Evolutionary conservation across 2,888 invertebrate genomes (phyloP).

Genomic region (Halictus quadricinctus): DNA sequence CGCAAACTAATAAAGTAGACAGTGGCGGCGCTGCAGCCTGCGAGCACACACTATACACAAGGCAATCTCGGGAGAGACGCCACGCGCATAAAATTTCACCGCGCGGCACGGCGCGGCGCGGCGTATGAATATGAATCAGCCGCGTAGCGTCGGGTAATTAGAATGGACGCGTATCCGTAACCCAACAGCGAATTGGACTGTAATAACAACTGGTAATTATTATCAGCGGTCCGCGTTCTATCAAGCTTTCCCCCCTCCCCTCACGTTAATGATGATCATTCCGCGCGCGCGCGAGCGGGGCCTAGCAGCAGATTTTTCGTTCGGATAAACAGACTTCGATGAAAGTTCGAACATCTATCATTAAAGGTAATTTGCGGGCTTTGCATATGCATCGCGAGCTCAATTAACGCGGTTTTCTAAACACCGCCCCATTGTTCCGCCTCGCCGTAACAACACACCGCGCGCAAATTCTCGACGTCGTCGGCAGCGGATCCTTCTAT

Average conservation of each 20-base stretch:
- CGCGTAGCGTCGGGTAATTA: constrained; percentile 55
- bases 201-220: constrained; percentile 69
- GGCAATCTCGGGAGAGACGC: constrained; percentile 22
- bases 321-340: constrained; percentile 52
- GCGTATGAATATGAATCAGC: constrained; percentile 64
- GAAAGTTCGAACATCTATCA: constrained; percentile 49
- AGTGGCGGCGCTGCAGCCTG: constrained; percentile 17
- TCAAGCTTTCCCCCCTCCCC: neutral
- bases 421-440: constrained; percentile 4
- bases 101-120: constrained; percentile 8
- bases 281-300: neutral
- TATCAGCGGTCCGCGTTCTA: constrained; percentile 56
- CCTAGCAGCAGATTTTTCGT: constrained; percentile 31
- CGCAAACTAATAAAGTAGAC: constrained; percentile 59
- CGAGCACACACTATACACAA: neutral
- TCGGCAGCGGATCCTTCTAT: neutral
- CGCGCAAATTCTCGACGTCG: neutral
- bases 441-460: neutral
- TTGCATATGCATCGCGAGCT: constrained; percentile 37
- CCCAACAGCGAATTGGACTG: constrained; percentile 70
- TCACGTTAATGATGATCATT: constrained; percentile 27
- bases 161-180: constrained; percentile 66
- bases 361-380: constrained; percentile 37
- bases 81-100: constrained; percentile 60
- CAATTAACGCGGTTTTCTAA: constrained; percentile 46